A percentile compares a stretch with the other conserved stretches of the same genome.
These are phyloP conservation scores for Diaperis boleti DNA, from an alignment of 2,888 invertebrate species.

Conservation along the genomic window DNA sequence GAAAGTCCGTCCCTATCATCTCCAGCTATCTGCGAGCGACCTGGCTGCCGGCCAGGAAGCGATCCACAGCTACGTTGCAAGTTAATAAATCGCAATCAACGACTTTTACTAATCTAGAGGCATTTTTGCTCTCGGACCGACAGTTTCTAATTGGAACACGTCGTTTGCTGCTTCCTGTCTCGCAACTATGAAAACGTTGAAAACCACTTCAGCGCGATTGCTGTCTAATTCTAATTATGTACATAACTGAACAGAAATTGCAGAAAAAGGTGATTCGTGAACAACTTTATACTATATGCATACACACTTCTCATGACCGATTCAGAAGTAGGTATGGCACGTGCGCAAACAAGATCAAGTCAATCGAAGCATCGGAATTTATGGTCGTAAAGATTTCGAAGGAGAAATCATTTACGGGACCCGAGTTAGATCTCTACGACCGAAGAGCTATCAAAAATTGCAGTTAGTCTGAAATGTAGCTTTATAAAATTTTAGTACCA, in stretches of 20 bases:
- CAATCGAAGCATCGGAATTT: neutral
- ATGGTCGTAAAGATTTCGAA: slow-evolving; percentile 8
- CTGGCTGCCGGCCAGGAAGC: slow-evolving; percentile 57
- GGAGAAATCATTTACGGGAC: slow-evolving; percentile 18
- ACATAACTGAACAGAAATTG: no score
- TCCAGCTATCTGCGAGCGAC: slow-evolving; percentile 47
- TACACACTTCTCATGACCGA: no score
- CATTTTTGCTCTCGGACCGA: neutral
- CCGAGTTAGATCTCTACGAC: slow-evolving; percentile 10
- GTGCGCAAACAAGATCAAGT: neutral
- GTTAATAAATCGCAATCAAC: slow-evolving; percentile 36
- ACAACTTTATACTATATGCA: no score
- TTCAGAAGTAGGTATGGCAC: no score
- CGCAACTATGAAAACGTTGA: slow-evolving; percentile 13
- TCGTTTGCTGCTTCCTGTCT: slow-evolving; percentile 6
- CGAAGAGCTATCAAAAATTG: slow-evolving; percentile 11
- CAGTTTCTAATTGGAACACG: slow-evolving; percentile 18
- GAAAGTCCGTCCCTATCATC: slow-evolving; percentile 52
- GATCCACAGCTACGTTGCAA: slow-evolving; percentile 31
- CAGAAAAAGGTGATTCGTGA: neutral
- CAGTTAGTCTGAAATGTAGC: slow-evolving; percentile 13
- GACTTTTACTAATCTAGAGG: slow-evolving; percentile 19
- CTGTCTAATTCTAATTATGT: slow-evolving; percentile 23
- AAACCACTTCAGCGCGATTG: slow-evolving; percentile 18
- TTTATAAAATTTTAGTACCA: slow-evolving; percentile 16